Evolutionary conservation across 35 echinoderm and acorn worm species (phyloP), one percentile per base, ranked within the genome.

Genomic region (Strongylocentrotus purpuratus): DNA sequence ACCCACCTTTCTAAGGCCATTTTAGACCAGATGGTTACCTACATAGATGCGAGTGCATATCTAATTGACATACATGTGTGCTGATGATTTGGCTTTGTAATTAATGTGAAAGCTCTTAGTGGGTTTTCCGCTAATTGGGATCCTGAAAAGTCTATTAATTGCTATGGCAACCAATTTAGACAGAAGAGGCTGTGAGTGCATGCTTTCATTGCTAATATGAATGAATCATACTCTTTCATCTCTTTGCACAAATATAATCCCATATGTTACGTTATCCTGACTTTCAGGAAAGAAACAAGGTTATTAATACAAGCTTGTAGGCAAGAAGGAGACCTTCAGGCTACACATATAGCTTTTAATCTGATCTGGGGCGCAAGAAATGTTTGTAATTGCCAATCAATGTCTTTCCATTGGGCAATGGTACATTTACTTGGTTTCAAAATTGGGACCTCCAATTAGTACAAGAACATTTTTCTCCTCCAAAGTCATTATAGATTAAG

Each of bases 101-200:
- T 55, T 55, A 55, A 55, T 55, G 50, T 78, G 22, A 78, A 78
- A 31, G 28, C 65, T 78, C 4, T 28, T 78, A 7, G 25, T 78
- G 65, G 65, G 28, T 7, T 15, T 22, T 78, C 65, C n/a, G 28
- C 65, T 78, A 78, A 78, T 78, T 78, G 25, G 28, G 65, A n/a
- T 78, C 65, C 22, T 78, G 65, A 78, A 55, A 78, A 78, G 65
- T 78, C 65, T 78, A 78, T 78, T 78, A 78, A n/a, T 78, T 78
- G 65, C 65, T 4, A 78, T 78, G 65, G 25, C 65, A 78, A 78
- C 28, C 28, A 78, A 3, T 78, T 31, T 7, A 78, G 28, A 22
- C 65, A 28, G 65, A 8, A 78, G 20, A 7, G 65, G 65, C 22
- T 78, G 20, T 78, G 65, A 78, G 65, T 78, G 65, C 28, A 78